Conservation (phyloP, 1,140 invertebrate genomes). For the Leucophenga varia region DNA sequence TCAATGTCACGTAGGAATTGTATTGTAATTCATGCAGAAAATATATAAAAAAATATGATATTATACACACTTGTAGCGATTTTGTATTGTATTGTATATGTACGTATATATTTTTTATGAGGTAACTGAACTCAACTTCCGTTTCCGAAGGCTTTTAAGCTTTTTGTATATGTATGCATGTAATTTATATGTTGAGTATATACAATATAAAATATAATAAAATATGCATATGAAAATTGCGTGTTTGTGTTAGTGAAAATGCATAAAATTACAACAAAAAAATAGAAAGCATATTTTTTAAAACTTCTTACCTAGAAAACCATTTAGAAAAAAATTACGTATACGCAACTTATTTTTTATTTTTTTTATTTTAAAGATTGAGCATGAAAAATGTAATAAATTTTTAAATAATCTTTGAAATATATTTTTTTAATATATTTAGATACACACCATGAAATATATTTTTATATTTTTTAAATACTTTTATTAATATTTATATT, state of each 20-base stretch:
- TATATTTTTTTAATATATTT: too few species aligned
- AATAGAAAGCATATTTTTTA: conserved; percentile 12
- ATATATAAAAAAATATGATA: too few species aligned
- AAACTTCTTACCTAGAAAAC: too few species aligned
- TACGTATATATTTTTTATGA: conserved; percentile 1
- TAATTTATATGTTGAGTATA: conserved; percentile 35
- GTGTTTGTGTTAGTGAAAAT: not conserved
- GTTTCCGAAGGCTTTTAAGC: not conserved
- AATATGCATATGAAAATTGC: conserved; percentile 27
- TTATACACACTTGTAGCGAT: too few species aligned
- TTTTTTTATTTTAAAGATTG: conserved; percentile 5
- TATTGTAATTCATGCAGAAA: too few species aligned
- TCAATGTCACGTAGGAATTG: conserved; percentile 36
- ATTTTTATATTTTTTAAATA: not conserved
- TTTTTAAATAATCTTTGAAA: too few species aligned
- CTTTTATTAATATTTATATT: not conserved
- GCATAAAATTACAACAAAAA: conserved; percentile 16
- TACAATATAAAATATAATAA: conserved; percentile 37
- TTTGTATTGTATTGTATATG: not conserved
- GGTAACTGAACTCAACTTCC: conserved; percentile 31
- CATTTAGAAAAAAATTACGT: too few species aligned
- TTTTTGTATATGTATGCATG: conserved; percentile 21
- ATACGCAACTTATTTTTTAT: too few species aligned
- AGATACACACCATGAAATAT: conserved; percentile 26
- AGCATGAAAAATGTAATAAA: conserved; percentile 1